phyloP scores from a whole-genome alignment of 1,140 invertebrate genomes.

The Colletes gigas region DNA sequence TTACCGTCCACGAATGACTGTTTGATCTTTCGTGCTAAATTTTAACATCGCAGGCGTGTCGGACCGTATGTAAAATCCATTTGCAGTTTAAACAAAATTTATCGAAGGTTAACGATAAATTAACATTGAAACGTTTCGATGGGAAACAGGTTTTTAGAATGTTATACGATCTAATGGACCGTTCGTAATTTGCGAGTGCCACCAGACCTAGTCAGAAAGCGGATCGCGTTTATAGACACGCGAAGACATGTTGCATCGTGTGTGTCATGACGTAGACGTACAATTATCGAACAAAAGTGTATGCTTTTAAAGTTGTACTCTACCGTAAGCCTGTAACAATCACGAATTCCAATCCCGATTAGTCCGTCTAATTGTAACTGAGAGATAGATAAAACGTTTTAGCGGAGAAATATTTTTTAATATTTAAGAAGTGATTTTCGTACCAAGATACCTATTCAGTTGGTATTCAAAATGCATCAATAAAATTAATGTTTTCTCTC shows the following conservation, averaged over 20 bases:
- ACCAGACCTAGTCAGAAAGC: slow-evolving; percentile 2
- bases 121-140: background rate
- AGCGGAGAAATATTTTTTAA: slow-evolving; percentile 55
- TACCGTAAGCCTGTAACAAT: slow-evolving; percentile 18
- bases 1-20: slow-evolving; percentile 40
- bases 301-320: slow-evolving; percentile 26
- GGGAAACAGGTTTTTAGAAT: background rate
- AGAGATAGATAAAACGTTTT: slow-evolving; percentile 8
- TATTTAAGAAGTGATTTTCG: slow-evolving; percentile 36
- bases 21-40: background rate
- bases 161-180: background rate
- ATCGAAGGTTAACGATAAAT: background rate
- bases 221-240: background rate
- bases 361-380: background rate
- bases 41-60: background rate
- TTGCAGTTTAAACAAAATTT: slow-evolving; percentile 12
- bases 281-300: slow-evolving; percentile 43
- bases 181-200: slow-evolving; percentile 1
- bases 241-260: background rate
- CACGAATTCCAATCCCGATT: background rate
- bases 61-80: background rate
- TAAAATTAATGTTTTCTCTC: slow-evolving; percentile 32
- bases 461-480: slow-evolving; percentile 4
- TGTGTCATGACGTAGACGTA: slow-evolving; percentile 12
- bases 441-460: background rate